Conservation (phyloP, 2,113 vertebrate genomes). For the Hippocampus comes region DNA sequence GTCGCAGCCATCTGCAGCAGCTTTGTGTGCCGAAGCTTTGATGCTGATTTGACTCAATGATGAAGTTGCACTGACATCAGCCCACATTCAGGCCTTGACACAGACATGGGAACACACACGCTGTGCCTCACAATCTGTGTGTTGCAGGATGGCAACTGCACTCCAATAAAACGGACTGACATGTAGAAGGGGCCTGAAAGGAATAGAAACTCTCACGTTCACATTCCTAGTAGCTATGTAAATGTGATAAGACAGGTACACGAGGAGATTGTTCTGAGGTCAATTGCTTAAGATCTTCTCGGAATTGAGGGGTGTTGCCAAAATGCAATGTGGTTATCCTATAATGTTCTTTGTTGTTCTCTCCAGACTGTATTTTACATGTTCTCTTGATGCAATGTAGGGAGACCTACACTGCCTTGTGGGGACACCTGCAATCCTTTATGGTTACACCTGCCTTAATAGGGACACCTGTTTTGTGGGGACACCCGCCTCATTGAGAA, state of each 20-base stretch:
- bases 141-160: constrained; percentile 34
- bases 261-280: too few relatives aligned
- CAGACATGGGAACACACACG: background rate
- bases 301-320: too few relatives aligned
- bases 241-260: background rate
- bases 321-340: too few relatives aligned
- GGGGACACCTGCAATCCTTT: too few relatives aligned
- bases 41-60: constrained; percentile 62
- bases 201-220: constrained; percentile 1
- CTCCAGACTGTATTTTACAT: too few relatives aligned
- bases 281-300: too few relatives aligned
- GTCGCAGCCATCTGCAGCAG: constrained; percentile 49
- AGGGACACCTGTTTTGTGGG: too few relatives aligned
- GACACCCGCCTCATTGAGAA: too few relatives aligned
- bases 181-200: constrained; percentile 8
- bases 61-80: constrained; percentile 49
- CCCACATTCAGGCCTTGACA: constrained; percentile 31
- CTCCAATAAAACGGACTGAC: constrained; percentile 30
- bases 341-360: too few relatives aligned
- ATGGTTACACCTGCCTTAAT: too few relatives aligned
- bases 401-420: too few relatives aligned
- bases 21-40: constrained; percentile 33
- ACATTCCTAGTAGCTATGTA: constrained; percentile 8
- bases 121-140: constrained; percentile 40
- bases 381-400: too few relatives aligned